phyloP scores from a whole-genome alignment of 2,888 invertebrate genomes.

The Aporophyla lueneburgensis region DNA sequence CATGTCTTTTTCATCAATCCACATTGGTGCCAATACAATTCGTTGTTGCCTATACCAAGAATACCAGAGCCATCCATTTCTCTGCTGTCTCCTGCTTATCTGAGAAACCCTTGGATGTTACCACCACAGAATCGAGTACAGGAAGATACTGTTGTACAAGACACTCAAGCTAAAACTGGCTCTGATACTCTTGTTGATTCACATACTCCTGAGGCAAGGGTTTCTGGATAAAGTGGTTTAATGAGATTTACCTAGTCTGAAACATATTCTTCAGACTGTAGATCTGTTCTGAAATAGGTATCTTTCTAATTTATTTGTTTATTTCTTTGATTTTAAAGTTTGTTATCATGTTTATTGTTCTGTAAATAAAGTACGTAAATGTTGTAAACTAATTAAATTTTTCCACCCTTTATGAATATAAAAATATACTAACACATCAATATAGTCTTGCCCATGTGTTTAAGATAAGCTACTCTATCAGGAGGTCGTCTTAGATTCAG shows the following conservation, averaged over 20 bases:
- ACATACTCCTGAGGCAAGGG: background rate
- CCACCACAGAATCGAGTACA: conserved; percentile 59
- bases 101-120: conserved; percentile 55
- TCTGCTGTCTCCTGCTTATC: conserved; percentile 79
- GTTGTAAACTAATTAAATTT: background rate
- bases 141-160: conserved; percentile 40
- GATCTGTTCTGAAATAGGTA: background rate
- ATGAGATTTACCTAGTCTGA: background rate
- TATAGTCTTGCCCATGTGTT: no score
- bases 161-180: conserved; percentile 34
- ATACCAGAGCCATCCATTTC: conserved; percentile 82
- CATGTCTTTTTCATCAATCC: conserved; percentile 90
- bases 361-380: background rate
- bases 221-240: background rate
- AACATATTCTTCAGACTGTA: background rate
- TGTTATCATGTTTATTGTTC: background rate
- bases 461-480: no score
- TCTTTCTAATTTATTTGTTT: background rate
- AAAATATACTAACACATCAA: background rate
- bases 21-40: conserved; percentile 88
- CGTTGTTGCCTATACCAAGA: conserved; percentile 85
- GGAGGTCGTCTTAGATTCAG: no score
- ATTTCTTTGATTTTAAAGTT: background rate
- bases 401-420: background rate
- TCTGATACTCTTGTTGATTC: background rate